phyloP scores from a whole-genome alignment of 1,140 invertebrate genomes.

The Tribolium castaneum region DNA sequence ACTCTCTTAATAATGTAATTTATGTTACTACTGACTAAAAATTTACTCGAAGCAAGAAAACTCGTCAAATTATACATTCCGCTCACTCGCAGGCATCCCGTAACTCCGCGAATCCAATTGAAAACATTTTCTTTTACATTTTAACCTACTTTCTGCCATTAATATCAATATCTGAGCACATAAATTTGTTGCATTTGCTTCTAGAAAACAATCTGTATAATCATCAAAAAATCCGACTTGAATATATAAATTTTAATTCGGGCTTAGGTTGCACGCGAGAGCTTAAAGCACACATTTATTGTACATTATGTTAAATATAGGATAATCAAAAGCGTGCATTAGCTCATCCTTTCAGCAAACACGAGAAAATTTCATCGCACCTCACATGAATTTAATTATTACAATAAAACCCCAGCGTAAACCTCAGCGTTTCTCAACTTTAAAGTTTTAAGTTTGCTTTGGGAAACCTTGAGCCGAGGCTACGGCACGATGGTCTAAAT shows the following conservation, averaged over 20 bases:
- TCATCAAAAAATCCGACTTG: background rate
- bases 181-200: background rate
- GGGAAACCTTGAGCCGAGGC: background rate
- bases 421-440: background rate
- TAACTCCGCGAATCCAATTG: background rate
- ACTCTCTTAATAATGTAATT: conserved; percentile 14
- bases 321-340: background rate
- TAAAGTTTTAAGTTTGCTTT: background rate
- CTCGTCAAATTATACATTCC: conserved; percentile 11
- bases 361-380: conserved; percentile 1
- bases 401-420: background rate
- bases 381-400: conserved; percentile 2
- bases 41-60: conserved; percentile 4
- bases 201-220: background rate
- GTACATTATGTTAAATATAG: background rate
- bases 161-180: background rate
- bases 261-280: background rate
- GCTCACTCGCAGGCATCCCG: background rate
- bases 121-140: conserved; percentile 20
- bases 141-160: background rate
- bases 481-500: background rate
- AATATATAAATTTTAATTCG: background rate
- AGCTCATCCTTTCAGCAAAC: conserved; percentile 4
- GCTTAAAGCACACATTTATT: background rate
- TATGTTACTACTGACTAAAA: background rate